Percentiles rank a stretch among this genome's conserved stretches.
Evolutionary conservation across 2,113 vertebrate genomes (phyloP).

Genomic region (Paracanthobrama guichenoti): DNA sequence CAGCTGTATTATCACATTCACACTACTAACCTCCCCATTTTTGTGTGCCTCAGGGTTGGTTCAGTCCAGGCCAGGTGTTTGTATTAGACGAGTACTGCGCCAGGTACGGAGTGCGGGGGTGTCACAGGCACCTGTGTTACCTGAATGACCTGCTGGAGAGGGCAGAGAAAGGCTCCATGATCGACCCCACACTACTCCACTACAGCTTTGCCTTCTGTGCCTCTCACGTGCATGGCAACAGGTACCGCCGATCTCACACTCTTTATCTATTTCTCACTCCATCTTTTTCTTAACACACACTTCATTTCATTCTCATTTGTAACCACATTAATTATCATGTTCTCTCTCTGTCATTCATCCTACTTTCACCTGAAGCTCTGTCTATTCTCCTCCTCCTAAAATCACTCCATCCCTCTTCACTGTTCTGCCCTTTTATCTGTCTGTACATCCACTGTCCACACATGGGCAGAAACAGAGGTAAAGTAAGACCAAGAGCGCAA

Average conservation of each 20-base stretch:
- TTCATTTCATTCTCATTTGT: constrained; percentile 15
- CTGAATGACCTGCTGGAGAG: constrained; percentile 93
- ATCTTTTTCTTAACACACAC: background rate
- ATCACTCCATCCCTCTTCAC: constrained; percentile 42
- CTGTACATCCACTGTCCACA: constrained; percentile 17
- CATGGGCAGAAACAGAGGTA: constrained; percentile 44
- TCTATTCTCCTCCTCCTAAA: background rate
- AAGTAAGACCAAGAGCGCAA: background rate
- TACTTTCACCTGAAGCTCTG: constrained; percentile 13
- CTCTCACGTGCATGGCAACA: constrained; percentile 98
- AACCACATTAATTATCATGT: background rate
- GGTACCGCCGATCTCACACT: constrained; percentile 72
- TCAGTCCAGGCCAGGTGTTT: constrained; percentile 99
- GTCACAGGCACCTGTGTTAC: constrained; percentile 97
- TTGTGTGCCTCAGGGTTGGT: constrained; percentile 88
- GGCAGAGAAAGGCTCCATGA: constrained; percentile 98
- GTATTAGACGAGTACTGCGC: constrained; percentile 98
- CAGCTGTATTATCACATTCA: background rate
- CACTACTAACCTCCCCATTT: background rate
- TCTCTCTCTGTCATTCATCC: constrained; percentile 13
- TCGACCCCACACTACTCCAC: constrained; percentile 97
- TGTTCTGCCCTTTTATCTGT: constrained; percentile 37
- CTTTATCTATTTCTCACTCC: background rate
- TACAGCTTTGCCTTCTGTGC: constrained; percentile 99
- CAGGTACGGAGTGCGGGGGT: constrained; percentile 94